Conservation (phyloP, 2,888 invertebrate genomes). For the Aleiodes testaceus region DNA sequence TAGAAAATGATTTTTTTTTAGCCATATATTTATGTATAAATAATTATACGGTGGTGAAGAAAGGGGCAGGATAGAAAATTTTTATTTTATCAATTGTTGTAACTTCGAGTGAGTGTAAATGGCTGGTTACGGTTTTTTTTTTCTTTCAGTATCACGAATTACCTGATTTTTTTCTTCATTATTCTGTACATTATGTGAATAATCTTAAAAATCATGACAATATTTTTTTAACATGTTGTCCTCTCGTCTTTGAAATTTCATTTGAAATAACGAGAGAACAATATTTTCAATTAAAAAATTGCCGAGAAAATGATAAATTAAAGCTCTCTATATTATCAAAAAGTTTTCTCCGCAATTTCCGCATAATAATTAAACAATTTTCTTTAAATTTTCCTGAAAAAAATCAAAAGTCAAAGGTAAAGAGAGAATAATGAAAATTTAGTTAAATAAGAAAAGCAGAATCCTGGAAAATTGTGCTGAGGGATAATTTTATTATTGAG, state of each 20-base stretch:
- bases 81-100: slow-evolving; percentile 45
- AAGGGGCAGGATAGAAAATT: slow-evolving; percentile 40
- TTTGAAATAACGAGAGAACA: slow-evolving; percentile 21
- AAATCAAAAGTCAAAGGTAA: slow-evolving; percentile 22
- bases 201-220: slow-evolving; percentile 12
- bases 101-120: slow-evolving; percentile 53
- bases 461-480: slow-evolving; percentile 40
- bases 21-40: slow-evolving; percentile 56
- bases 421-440: slow-evolving; percentile 14
- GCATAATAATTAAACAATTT: slow-evolving; percentile 22
- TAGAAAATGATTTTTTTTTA: slow-evolving; percentile 44
- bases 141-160: slow-evolving; percentile 54
- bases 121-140: slow-evolving; percentile 58
- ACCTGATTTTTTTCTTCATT: slow-evolving; percentile 49
- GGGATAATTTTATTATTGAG: slow-evolving; percentile 37
- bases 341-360: slow-evolving; percentile 20
- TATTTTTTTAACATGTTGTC: slow-evolving; percentile 18
- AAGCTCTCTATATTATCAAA: slow-evolving; percentile 31
- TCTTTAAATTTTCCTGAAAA: slow-evolving; percentile 27
- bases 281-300: not conserved
- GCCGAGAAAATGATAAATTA: slow-evolving; percentile 2
- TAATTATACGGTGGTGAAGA: slow-evolving; percentile 11
- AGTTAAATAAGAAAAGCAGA: slow-evolving; percentile 35
- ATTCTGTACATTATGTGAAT: not conserved
- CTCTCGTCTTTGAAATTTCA: too few species aligned